Conservation (phyloP, 2,797 vertebrate genomes). For the Gymnopithys bicolor region DNA sequence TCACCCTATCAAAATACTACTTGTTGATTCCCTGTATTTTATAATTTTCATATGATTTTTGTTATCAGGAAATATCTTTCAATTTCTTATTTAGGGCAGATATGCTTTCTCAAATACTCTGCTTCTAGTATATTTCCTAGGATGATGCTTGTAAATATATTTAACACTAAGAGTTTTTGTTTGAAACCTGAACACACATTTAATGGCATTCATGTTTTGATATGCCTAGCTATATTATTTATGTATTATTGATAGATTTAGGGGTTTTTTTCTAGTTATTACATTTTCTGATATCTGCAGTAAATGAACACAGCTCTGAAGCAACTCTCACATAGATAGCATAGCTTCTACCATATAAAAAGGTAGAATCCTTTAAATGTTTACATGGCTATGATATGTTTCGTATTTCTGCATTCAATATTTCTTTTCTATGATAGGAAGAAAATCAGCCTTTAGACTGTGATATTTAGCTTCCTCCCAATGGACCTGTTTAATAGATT, state of each 20-base stretch:
- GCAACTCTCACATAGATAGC: neutral
- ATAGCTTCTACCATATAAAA: neutral
- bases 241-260: neutral
- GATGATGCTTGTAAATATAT: neutral
- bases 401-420: neutral
- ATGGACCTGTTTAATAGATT: neutral
- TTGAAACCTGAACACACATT: neutral
- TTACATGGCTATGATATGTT: neutral
- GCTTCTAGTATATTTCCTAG: neutral
- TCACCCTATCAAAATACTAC: neutral
- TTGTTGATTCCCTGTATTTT: neutral
- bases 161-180: neutral
- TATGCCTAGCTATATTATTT: neutral
- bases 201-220: neutral
- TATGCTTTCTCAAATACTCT: neutral
- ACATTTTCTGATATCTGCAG: neutral
- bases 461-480: neutral
- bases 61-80: neutral
- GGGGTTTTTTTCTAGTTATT: neutral
- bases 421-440: neutral
- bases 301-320: neutral
- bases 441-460: neutral
- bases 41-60: neutral
- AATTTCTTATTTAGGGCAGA: neutral
- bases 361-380: neutral